Conservation (phyloP, 2,888 invertebrate genomes). For the Hemithea aestivaria region DNA sequence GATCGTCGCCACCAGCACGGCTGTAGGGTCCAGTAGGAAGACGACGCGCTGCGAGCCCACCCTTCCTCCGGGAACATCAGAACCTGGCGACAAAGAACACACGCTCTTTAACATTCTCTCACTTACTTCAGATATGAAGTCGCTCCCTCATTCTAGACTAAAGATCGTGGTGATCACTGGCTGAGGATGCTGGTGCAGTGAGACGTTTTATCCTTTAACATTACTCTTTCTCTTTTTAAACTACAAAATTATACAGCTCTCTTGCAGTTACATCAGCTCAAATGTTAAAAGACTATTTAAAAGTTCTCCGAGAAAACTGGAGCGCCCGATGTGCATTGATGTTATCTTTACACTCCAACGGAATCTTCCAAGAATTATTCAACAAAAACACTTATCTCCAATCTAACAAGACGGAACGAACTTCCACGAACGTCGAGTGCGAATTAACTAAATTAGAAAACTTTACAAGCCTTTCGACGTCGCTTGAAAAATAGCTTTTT, state of each 20-base stretch:
- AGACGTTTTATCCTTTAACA: no score
- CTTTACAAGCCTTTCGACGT: slow-evolving; percentile 69
- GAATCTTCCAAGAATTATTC: slow-evolving; percentile 43
- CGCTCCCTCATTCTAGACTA: no score
- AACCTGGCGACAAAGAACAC: slow-evolving; percentile 76
- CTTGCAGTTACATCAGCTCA: no score
- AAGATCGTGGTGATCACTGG: no score
- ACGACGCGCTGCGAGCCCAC: slow-evolving; percentile 92
- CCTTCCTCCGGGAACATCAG: slow-evolving; percentile 92
- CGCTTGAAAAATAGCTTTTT: slow-evolving; percentile 75
- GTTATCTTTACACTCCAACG: slow-evolving; percentile 49
- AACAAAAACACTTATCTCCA: slow-evolving; percentile 48
- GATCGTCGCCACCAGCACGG: slow-evolving; percentile 92
- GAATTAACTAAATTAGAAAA: slow-evolving; percentile 77
- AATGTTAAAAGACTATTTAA: background rate
- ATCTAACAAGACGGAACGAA: slow-evolving; percentile 42
- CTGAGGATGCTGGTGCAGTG: no score
- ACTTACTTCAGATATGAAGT: no score
- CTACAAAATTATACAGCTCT: no score
- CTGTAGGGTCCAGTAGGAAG: slow-evolving; percentile 92
- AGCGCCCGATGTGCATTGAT: slow-evolving; percentile 32
- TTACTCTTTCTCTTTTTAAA: no score
- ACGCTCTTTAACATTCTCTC: background rate
- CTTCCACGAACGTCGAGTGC: slow-evolving; percentile 56
- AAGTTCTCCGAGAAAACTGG: background rate